phyloP scores from a whole-genome alignment of 2,888 invertebrate species.

The Tenthredo notha region DNA sequence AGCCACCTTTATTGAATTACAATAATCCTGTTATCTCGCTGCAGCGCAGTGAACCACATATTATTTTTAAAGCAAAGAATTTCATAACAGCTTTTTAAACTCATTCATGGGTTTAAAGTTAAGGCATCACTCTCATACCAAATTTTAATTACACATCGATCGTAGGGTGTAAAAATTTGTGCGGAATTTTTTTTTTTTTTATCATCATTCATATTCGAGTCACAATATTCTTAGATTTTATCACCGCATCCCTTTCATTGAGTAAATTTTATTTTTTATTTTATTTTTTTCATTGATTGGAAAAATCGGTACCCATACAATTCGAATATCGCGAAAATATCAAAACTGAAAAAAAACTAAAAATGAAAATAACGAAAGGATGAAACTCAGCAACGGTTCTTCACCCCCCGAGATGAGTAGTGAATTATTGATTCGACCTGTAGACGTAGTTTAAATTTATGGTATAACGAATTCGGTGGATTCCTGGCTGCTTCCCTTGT shows the following conservation, averaged over 20 bases:
- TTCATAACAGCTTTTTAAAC: background rate
- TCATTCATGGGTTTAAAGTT: background rate
- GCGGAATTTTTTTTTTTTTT: background rate
- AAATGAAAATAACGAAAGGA: background rate
- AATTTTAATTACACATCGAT: background rate
- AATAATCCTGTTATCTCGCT: background rate
- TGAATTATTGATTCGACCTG: conserved; percentile 18
- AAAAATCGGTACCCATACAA: background rate
- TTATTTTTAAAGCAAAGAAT: background rate
- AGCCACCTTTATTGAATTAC: conserved; percentile 2
- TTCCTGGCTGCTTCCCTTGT: background rate
- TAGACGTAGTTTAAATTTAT: background rate
- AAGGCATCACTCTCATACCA: background rate
- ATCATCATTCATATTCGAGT: background rate
- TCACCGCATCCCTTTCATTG: too few relatives aligned
- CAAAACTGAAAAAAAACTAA: background rate
- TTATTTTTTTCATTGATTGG: background rate
- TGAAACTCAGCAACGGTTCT: background rate
- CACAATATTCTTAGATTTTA: background rate
- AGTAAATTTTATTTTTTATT: too few relatives aligned
- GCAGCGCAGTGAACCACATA: background rate
- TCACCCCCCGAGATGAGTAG: background rate
- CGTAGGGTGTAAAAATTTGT: background rate
- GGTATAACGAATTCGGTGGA: conserved; percentile 9
- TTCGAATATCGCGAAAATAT: background rate